Evolutionary conservation across 1,140 invertebrate genomes (phyloP).

Genomic region (Neocloeon triangulifer): DNA sequence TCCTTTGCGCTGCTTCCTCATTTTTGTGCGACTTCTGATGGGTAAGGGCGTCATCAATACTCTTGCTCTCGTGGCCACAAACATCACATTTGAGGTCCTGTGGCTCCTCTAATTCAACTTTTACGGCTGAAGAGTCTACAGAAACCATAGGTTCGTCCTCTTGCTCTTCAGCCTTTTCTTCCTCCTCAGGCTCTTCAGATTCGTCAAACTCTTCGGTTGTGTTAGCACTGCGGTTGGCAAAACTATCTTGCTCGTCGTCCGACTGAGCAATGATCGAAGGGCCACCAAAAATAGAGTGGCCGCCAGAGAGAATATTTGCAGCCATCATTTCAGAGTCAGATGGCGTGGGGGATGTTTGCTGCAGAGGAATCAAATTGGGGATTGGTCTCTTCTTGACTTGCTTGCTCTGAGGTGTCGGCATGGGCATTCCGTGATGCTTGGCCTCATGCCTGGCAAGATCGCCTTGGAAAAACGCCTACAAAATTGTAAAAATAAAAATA

Average conservation of each 20-base stretch:
- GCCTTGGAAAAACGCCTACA: no score
- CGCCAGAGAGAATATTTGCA: no score
- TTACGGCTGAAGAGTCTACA: conserved; percentile 20
- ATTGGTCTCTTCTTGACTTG: conserved; percentile 24
- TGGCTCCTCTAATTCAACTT: no score
- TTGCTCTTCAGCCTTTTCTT: no score
- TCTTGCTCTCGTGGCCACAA: conserved; percentile 60
- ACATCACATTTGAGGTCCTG: conserved; percentile 42
- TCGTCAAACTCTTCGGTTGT: no score
- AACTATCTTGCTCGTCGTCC: no score
- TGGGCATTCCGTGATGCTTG: conserved; percentile 20
- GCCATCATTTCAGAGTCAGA: no score
- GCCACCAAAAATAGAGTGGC: no score
- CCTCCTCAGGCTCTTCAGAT: no score
- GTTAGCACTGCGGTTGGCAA: background rate
- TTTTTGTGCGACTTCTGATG: conserved; percentile 50
- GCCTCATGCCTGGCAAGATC: conserved; percentile 27
- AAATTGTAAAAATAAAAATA: conserved; percentile 26
- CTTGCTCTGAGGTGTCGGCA: conserved; percentile 9
- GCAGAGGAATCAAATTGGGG: conserved; percentile 45
- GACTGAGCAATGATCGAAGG: no score
- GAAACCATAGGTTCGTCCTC: conserved; percentile 1
- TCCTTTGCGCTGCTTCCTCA: conserved; percentile 21
- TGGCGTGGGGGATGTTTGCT: no score
- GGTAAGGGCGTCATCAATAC: conserved; percentile 52